These are phyloP conservation scores for Alviniconcha strummeri DNA, from an alignment of 2,888 invertebrate genomes.

Conservation along the genomic window DNA sequence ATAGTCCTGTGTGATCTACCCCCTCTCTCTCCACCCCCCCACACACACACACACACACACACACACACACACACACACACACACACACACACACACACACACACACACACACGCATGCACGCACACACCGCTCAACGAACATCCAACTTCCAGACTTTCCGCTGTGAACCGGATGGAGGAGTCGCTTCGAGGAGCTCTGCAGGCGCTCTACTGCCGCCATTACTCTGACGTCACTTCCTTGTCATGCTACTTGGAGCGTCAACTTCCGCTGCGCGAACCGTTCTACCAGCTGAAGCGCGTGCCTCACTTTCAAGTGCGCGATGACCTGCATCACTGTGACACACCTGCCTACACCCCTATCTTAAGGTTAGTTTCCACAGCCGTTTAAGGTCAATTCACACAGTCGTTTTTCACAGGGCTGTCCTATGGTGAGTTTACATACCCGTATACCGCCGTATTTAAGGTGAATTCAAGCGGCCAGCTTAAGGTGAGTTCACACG, in stretches of 20 bases:
- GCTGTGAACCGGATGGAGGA: slow-evolving; percentile 17
- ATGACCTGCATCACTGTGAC: slow-evolving; percentile 44
- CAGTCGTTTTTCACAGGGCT: background rate
- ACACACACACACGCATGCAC: too few species aligned
- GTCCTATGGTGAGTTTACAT: background rate
- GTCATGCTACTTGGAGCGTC: slow-evolving; percentile 46
- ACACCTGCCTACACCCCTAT: slow-evolving; percentile 44
- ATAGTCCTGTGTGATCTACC: background rate
- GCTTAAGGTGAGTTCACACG: too few species aligned
- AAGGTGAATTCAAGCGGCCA: too few species aligned
- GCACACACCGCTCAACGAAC: background rate
- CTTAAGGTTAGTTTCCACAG: slow-evolving; percentile 34
- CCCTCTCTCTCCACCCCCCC: background rate
- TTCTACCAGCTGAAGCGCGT: slow-evolving; percentile 47
- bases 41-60: too few species aligned
- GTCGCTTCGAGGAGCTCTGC: slow-evolving; percentile 20
- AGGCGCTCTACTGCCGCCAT: slow-evolving; percentile 28
- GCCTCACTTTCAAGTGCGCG: slow-evolving; percentile 46
- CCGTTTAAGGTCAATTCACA: background rate
- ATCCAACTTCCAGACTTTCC: too few species aligned
- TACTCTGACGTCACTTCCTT: slow-evolving; percentile 35
- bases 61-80: too few species aligned
- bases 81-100: too few species aligned
- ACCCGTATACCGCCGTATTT: background rate
- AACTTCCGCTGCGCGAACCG: slow-evolving; percentile 46